Percentiles rank a stretch among this genome's conserved stretches.
phyloP scores from a whole-genome alignment of 2,113 vertebrate genomes.

The Hippocampus barbouri region DNA sequence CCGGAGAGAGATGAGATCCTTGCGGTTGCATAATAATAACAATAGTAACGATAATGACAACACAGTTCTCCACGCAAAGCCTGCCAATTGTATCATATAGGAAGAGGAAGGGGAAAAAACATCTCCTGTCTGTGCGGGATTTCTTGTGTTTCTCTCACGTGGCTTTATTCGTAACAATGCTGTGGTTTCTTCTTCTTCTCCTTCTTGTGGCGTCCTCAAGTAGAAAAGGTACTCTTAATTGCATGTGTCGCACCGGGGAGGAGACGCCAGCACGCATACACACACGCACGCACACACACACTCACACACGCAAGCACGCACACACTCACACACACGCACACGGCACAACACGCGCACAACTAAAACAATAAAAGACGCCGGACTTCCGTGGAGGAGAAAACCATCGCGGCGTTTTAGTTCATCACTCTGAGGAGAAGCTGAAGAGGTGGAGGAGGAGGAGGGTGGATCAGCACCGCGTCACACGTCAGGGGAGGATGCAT shows the following conservation, averaged over 20 bases:
- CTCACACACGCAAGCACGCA: background rate
- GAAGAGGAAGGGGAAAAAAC: conserved; percentile 36
- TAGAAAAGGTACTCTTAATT: conserved; percentile 75
- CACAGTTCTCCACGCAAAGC: conserved; percentile 89
- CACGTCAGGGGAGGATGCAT: conserved; percentile 89
- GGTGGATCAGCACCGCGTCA: conserved; percentile 93
- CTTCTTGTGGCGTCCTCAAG: conserved; percentile 53
- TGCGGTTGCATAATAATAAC: conserved; percentile 96
- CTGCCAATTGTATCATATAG: conserved; percentile 92
- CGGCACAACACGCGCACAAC: conserved; percentile 57
- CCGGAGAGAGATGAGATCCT: conserved; percentile 96
- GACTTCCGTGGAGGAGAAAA: conserved; percentile 76
- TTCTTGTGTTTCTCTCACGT: conserved; percentile 80
- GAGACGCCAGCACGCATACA: conserved; percentile 64
- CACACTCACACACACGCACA: background rate
- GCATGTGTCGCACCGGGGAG: conserved; percentile 75
- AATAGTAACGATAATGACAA: background rate
- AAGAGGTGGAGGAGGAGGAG: conserved; percentile 71
- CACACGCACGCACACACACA: background rate
- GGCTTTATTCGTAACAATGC: conserved; percentile 80
- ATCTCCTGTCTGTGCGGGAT: background rate
- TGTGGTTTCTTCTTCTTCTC: conserved; percentile 78
- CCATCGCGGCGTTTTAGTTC: conserved; percentile 84
- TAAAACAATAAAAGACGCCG: conserved; percentile 80
- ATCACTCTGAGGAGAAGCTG: conserved; percentile 65